Evolutionary conservation across 2,888 invertebrate genomes (phyloP).

Genomic region (Phoronis australis): DNA sequence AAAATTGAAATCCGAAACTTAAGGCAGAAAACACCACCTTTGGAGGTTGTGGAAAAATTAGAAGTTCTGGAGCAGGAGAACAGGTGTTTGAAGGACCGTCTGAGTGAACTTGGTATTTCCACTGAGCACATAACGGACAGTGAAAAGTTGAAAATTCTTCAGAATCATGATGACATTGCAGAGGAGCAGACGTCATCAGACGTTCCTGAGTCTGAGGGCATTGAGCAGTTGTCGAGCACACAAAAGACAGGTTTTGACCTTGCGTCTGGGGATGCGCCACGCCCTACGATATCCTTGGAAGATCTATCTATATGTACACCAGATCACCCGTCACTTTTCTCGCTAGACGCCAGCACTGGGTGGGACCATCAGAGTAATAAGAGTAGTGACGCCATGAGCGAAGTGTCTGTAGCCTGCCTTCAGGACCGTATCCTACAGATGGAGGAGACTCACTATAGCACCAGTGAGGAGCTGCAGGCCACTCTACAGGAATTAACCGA

Average conservation of each 20-base stretch:
- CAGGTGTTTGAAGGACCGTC: conserved; percentile 42
- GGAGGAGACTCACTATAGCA: conserved; percentile 77
- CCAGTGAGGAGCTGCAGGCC: conserved; percentile 63
- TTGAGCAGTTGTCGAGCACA: background rate
- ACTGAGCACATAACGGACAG: conserved; percentile 53
- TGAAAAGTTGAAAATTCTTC: conserved; percentile 50
- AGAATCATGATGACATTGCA: background rate
- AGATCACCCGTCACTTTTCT: conserved; percentile 33
- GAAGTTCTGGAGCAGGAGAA: conserved; percentile 49
- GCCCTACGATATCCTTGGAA: conserved; percentile 29
- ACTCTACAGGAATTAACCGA: conserved; percentile 89
- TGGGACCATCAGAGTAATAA: conserved; percentile 91
- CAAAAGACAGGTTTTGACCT: no score
- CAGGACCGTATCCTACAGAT: conserved; percentile 90
- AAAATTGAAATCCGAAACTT: conserved; percentile 53
- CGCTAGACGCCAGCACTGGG: conserved; percentile 29
- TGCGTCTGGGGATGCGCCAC: background rate
- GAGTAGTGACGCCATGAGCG: conserved; percentile 64
- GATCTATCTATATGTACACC: conserved; percentile 35
- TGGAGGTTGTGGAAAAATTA: conserved; percentile 38
- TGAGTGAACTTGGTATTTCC: conserved; percentile 49
- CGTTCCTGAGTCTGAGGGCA: background rate
- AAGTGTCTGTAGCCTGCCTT: conserved; percentile 77
- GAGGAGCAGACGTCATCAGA: background rate
- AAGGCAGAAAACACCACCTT: conserved; percentile 36